Evolutionary conservation across 2,888 invertebrate species (phyloP), one percentile per base, ranked within the genome.

Genomic region (Punctoribates punctum): DNA sequence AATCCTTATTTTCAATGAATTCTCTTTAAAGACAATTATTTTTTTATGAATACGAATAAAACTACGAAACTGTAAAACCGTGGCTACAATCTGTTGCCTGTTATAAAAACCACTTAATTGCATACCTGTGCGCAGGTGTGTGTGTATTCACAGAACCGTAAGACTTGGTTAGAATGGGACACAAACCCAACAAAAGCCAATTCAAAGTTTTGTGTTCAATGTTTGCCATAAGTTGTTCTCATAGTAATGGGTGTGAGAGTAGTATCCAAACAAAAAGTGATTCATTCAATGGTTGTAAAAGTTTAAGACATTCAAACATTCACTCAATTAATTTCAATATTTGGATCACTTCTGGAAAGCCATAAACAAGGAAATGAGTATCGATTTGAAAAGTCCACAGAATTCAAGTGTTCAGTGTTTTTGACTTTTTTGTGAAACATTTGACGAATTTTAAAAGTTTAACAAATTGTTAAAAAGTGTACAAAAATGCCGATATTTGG

Each of bases 121-220:
- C 34, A 2, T 62, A 62, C 62, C 62, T 62, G 62, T 62, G 62
- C 62, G 62, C 62, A 62, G 62, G 29, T 62, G 62, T 62, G 62
- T 62, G 9, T 27, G 34, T 62, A 23, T 15, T 62, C 17, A 29
- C 15, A 20, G 29, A 62, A 62, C 34, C 34, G 34, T 62, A 62
- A 57, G 57, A 57, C 57, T 5, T 23, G 25, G 57, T 57, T 57
- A 6, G n/a, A 20, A 23, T 8, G n/a, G 57, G 34, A 34, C 34
- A 34, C 54, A n/a, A 20, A 23, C 5, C 6, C 57, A 57, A 57
- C 57, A 57, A 57, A 57, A 57, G 57, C 23, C 11, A 25, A 57
- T 57, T 57, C 57, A 13, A 25, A 25, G 20, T 42, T 42, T 42
- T 42, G 42, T 42, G 51, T 13, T 6, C 9, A 48, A 3, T 57